Percentiles rank a stretch among this genome's conserved stretches.
These are phyloP conservation scores for Ptychobarbus kaznakovi DNA, from an alignment of 2,797 vertebrate species.

Conservation along the genomic window DNA sequence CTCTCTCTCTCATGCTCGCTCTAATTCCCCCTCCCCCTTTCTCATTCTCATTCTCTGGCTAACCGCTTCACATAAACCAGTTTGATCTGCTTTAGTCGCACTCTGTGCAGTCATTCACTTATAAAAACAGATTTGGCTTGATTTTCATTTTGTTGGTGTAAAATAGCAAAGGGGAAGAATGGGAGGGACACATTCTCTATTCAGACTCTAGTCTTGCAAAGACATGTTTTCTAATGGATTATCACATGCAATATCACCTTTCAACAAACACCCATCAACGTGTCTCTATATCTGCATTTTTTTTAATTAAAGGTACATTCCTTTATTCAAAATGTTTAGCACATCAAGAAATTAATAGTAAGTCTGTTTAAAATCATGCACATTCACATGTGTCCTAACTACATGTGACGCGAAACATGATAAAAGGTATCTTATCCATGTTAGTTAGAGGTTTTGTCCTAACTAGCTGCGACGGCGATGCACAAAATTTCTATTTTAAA, in stretches of 20 bases:
- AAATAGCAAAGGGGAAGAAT: background rate
- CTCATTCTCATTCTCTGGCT: slow-evolving; percentile 23
- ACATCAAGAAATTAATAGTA: background rate
- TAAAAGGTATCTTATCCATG: too few relatives aligned
- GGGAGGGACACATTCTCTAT: slow-evolving; percentile 11
- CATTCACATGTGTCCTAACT: too few relatives aligned
- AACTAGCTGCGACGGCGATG: too few relatives aligned
- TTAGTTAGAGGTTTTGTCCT: too few relatives aligned
- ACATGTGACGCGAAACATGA: too few relatives aligned
- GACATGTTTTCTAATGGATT: slow-evolving; percentile 26
- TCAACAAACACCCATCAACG: background rate
- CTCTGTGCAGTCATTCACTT: slow-evolving; percentile 27
- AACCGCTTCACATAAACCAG: slow-evolving; percentile 64
- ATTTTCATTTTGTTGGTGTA: slow-evolving; percentile 18
- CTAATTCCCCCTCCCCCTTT: background rate
- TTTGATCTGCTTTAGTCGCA: slow-evolving; percentile 66
- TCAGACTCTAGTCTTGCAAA: slow-evolving; percentile 7
- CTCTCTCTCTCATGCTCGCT: background rate
- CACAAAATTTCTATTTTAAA: too few relatives aligned
- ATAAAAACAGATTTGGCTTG: slow-evolving; percentile 37
- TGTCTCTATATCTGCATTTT: background rate
- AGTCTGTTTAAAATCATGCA: background rate
- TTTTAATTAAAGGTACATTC: background rate
- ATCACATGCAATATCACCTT: slow-evolving; percentile 24
- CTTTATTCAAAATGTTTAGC: background rate